Base-by-base conservation (phyloP, 2,113 vertebrate genomes). In the Anolis sagrei region DNA sequence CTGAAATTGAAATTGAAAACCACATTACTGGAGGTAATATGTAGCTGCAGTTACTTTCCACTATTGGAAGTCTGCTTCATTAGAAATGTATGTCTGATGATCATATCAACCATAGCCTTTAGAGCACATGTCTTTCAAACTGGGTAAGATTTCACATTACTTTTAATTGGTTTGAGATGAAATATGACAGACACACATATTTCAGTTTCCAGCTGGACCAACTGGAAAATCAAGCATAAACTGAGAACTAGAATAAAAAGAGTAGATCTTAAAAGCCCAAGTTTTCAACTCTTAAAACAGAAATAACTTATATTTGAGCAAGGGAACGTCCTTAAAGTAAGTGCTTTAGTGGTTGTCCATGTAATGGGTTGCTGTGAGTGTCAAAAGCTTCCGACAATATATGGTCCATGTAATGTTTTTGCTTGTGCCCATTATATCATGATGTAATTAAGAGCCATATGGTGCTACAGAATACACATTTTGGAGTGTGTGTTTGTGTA, bases 361-460 rank as follows among this genome's bases (percentile, higher is more conserved):
- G 13, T 34, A n/a, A 32, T 44, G 39, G 39, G 39, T 5, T 44
- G 39, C 39, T 44, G 39, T 44, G 39, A 44, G 39, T 44, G 39
- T 44, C 39, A 44, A 44, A 44, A 44, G 39, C 39, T 5, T 44
- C 5, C 39, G 39, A 44, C 39, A 44, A 44, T 44, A 44, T 5
- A 44, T 44, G 39, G 39, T 44, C n/a, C 44, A 51, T 51, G 21
- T 34, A n/a, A 32, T 44, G 39, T 74, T 74, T 86, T 74, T 29
- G 10, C 54, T 78, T 75, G n/a, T 21, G 54, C 61, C 44, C 54
- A 86, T 75, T 81, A 61, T 74, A 81, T 86, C 54, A 64, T 80
- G 54, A 25, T 80, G 51, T 75, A 75, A 74, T 29, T 7, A 70
- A 44, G 39, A 44, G 39, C 39, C 39, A 44, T 44, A 5, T 5